These are phyloP conservation scores for Rhea pennata DNA, from an alignment of 2,113 vertebrate genomes.

Conservation along the genomic window DNA sequence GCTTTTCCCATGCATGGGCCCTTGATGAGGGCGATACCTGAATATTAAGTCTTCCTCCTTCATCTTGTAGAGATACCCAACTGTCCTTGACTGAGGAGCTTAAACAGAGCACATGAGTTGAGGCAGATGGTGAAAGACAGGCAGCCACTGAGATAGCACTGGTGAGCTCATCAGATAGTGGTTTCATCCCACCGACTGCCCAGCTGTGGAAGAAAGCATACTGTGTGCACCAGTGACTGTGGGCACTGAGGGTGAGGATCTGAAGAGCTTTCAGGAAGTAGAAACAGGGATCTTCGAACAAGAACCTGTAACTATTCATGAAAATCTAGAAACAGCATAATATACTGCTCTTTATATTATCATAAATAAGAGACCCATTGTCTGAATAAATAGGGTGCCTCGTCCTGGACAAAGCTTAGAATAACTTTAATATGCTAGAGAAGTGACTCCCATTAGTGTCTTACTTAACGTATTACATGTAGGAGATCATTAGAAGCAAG, in stretches of 20 bases:
- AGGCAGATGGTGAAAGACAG: conserved; percentile 16
- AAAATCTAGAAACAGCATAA: background rate
- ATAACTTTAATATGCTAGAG: background rate
- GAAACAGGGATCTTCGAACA: background rate
- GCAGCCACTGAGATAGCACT: background rate
- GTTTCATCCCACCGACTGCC: background rate
- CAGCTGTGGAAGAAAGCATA: conserved; percentile 29
- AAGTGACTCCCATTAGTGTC: background rate
- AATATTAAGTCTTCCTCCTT: background rate
- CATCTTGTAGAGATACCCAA: background rate
- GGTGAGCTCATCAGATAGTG: background rate
- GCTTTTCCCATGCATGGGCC: background rate
- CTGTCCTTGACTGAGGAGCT: background rate
- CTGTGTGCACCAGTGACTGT: conserved; percentile 7
- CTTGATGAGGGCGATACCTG: background rate
- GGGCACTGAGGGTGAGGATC: background rate
- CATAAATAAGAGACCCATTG: background rate
- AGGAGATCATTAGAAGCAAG: no score
- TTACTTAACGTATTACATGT: background rate
- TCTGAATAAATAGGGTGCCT: background rate
- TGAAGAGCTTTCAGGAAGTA: conserved; percentile 43
- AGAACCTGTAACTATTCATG: background rate
- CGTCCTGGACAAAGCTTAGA: background rate
- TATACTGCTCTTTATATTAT: background rate
- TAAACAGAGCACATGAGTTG: background rate